Conservation (phyloP, 2,888 invertebrate species). For the Vandiemenella viatica region DNA sequence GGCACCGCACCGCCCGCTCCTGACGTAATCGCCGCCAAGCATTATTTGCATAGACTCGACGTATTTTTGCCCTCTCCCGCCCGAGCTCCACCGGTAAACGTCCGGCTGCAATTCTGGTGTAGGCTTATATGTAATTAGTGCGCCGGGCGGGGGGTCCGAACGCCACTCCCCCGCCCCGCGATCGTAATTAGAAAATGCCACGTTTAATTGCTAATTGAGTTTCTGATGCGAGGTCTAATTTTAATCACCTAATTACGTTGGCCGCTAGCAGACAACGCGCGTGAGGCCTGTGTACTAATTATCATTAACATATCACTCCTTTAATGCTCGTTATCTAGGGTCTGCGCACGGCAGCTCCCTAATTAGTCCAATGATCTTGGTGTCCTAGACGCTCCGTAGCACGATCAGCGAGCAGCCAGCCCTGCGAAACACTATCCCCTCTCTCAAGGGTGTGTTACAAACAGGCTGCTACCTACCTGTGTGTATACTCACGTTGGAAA, state of each 20-base stretch:
- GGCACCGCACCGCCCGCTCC: too few relatives aligned
- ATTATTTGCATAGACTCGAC: too few relatives aligned
- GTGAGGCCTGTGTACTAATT: constrained; percentile 11
- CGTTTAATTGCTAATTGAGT: constrained; percentile 44
- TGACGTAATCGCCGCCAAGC: too few relatives aligned
- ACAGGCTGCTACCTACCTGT: too few relatives aligned
- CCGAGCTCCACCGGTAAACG: not conserved
- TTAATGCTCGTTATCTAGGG: not conserved
- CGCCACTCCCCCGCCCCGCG: constrained; percentile 1
- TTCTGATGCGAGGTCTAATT: constrained; percentile 41
- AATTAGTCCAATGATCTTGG: constrained; percentile 6
- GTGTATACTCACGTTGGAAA: too few relatives aligned
- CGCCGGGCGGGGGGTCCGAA: not conserved
- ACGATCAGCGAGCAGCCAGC: not conserved
- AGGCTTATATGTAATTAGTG: constrained; percentile 12
- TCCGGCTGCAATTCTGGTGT: constrained; percentile 8
- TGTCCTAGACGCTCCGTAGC: too few relatives aligned
- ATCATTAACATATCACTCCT: constrained; percentile 7
- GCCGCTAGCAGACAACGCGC: constrained; percentile 8
- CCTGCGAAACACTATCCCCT: too few relatives aligned
- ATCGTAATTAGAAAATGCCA: constrained; percentile 42
- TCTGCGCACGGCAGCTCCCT: not conserved
- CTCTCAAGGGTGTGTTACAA: too few relatives aligned
- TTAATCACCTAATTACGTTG: constrained; percentile 38
- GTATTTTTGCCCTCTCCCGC: too few relatives aligned